These are phyloP conservation scores for Hanleya hanleyi DNA, from an alignment of 2,888 invertebrate genomes.

Conservation along the genomic window DNA sequence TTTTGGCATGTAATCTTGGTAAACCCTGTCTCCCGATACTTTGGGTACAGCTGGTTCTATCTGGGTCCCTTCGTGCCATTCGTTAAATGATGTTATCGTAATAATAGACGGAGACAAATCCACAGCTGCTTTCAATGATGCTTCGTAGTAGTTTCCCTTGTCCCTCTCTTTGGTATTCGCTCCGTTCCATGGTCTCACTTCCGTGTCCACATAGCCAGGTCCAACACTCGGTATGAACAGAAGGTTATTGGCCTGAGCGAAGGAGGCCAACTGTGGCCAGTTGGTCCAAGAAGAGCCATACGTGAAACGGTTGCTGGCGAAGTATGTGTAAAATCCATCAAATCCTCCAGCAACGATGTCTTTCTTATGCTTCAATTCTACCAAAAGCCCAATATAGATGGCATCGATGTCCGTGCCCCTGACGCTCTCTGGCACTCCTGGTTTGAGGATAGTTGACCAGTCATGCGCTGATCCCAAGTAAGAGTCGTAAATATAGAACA, in stretches of 20 bases:
- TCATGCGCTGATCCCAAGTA: constrained; percentile 76
- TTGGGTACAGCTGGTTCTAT: constrained; percentile 80
- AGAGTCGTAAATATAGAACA: constrained; percentile 81
- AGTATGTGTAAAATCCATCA: constrained; percentile 80
- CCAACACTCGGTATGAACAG: constrained; percentile 81
- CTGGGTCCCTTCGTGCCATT: constrained; percentile 85
- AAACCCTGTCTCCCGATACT: constrained; percentile 72
- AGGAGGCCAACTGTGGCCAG: constrained; percentile 55
- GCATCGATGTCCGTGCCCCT: constrained; percentile 78
- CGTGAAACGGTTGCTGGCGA: constrained; percentile 80
- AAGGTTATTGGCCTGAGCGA: constrained; percentile 48
- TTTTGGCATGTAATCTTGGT: constrained; percentile 79
- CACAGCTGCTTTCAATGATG: constrained; percentile 79
- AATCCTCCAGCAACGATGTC: constrained; percentile 72
- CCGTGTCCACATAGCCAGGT: constrained; percentile 81
- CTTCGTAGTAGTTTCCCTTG: constrained; percentile 80
- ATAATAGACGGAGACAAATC: constrained; percentile 77
- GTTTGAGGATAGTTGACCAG: constrained; percentile 74
- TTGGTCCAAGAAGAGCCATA: constrained; percentile 77
- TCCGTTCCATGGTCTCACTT: constrained; percentile 79
- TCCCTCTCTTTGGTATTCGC: constrained; percentile 76
- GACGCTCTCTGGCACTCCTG: constrained; percentile 75
- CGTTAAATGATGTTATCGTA: constrained; percentile 83
- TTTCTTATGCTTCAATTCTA: constrained; percentile 76
- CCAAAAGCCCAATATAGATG: constrained; percentile 78